Evolutionary conservation across 2,888 invertebrate species (phyloP), one percentile per base, ranked within the genome.

Genomic region (Eupeodes luniger): DNA sequence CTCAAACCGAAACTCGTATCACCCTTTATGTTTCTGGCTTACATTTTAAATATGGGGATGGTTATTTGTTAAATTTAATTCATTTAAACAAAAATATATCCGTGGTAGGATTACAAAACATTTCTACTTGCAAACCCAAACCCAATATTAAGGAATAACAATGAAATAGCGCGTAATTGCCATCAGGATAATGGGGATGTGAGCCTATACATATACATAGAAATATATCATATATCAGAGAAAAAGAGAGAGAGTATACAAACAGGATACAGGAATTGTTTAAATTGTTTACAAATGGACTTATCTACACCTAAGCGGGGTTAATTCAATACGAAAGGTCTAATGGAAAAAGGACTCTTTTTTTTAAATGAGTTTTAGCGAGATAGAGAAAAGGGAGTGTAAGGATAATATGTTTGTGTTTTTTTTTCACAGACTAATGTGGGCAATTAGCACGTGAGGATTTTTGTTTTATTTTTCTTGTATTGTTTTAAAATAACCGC

Each of bases 281-380:
- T 49, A 78, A 88, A 88, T 88, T 88, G 88, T 88, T 88, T 88
- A 85, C 88, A 88, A 88, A 88, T 88, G 81, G 88, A 88, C 88
- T 88, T 88, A 88, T 88, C 88, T 69, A 75, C 88, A 79, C 88
- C 77, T 88, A 81, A 85, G 88, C 85, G 59, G 81, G 85, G 88
- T 88, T 88, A 85, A 88, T 88, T 81, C 75, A 53, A 44, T 55
- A 11, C 7, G 1, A 3, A n/a, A 61, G 49, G 72, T 70, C 76
- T 59, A 70, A 61, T 66, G 10, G 51, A 27, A 62, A 80, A 67
- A 80, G 84, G 76, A 67, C 76, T 40, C 76, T 40, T 75, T 72
- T n/a, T 40, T 44, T 36, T 6, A 70, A 62, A 66, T 53, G 59
- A 64, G 12, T 72, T 61, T 16, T 19, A 12, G 34, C 2, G 62